phyloP scores from a whole-genome alignment of 2,888 invertebrate species.

The Hololepta plana region DNA sequence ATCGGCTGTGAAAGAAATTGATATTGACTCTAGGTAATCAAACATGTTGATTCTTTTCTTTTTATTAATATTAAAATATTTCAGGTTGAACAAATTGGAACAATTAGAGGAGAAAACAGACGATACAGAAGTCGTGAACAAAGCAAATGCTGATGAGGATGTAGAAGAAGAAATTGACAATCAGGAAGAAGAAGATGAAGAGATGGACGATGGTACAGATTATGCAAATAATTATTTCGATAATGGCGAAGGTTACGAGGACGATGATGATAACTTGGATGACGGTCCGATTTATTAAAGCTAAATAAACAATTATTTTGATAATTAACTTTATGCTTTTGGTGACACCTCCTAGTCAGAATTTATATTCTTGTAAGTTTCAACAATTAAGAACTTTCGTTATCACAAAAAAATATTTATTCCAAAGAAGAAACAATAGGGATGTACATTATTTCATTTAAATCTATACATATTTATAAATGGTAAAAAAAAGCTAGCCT shows the following conservation, averaged over 20 bases:
- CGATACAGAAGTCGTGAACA: constrained; percentile 29
- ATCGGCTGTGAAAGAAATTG: constrained; percentile 13
- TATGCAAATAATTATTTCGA: constrained; percentile 78
- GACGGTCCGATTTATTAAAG: constrained; percentile 67
- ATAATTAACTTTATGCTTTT: too few species aligned
- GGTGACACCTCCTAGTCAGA: too few species aligned
- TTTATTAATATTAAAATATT: constrained; percentile 3
- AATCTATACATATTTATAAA: too few species aligned
- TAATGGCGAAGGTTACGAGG: constrained; percentile 73
- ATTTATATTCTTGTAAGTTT: too few species aligned
- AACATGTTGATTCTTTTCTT: constrained; percentile 1
- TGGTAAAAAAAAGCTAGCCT: too few species aligned
- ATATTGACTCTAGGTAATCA: constrained; percentile 16
- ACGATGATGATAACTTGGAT: constrained; percentile 71
- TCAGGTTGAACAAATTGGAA: constrained; percentile 31
- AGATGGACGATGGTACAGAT: constrained; percentile 78
- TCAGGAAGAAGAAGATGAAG: constrained; percentile 55
- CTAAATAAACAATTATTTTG: too few species aligned
- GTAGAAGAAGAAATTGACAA: constrained; percentile 39
- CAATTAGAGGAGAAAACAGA: constrained; percentile 42
- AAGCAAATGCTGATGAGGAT: constrained; percentile 29
- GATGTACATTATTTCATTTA: too few species aligned
- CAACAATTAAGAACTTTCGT: too few species aligned
- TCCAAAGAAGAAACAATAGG: too few species aligned
- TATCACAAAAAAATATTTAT: too few species aligned